phyloP scores from a whole-genome alignment of 1,140 invertebrate species.

The Lepidurus apus region DNA sequence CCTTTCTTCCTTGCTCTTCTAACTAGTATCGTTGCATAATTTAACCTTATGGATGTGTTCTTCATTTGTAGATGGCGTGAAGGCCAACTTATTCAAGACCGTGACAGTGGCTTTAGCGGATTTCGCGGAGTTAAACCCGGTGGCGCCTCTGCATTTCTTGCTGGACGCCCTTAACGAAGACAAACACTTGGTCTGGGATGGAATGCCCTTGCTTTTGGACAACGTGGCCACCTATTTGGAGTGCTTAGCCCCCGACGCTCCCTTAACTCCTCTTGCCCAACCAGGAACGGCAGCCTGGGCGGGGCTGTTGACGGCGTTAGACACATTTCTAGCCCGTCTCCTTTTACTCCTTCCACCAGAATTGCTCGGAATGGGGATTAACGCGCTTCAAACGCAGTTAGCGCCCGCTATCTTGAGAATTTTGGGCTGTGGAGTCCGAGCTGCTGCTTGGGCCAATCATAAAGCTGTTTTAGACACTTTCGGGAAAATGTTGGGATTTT shows the following conservation, averaged over 20 bases:
- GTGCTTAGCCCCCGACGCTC: conserved; percentile 78
- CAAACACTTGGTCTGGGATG: conserved; percentile 75
- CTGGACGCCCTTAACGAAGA: conserved; percentile 85
- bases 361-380: background rate
- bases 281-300: conserved; percentile 55
- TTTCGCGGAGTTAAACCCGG: conserved; percentile 92
- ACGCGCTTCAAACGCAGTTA: conserved; percentile 30
- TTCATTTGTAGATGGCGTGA: conserved; percentile 53
- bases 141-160: conserved; percentile 83
- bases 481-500: conserved; percentile 85
- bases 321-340: conserved; percentile 75
- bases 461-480: conserved; percentile 87
- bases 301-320: conserved; percentile 72
- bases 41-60: background rate
- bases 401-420: conserved; percentile 72
- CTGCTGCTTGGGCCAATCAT: background rate
- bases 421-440: conserved; percentile 58
- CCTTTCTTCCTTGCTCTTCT: conserved; percentile 19
- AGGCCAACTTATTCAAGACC: conserved; percentile 82
- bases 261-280: conserved; percentile 55
- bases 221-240: conserved; percentile 92
- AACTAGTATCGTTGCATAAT: conserved; percentile 9
- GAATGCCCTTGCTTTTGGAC: conserved; percentile 64
- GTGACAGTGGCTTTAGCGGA: conserved; percentile 89
- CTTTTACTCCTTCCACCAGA: conserved; percentile 62